Conservation (phyloP, 1,140 invertebrate species). For the Drosophila repleta region DNA sequence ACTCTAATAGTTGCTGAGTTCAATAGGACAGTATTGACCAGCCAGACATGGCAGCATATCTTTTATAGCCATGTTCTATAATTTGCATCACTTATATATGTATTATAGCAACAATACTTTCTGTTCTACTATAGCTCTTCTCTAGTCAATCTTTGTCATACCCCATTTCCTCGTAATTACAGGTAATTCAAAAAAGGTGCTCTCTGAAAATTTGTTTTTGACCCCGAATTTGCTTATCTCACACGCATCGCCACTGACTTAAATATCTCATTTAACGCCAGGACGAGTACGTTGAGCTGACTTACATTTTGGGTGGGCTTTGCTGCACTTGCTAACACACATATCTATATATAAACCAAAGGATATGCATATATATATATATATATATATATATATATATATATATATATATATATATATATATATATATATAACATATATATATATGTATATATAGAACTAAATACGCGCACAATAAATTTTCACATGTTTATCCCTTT, state of each 20-base stretch:
- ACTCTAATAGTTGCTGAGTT: too few relatives aligned
- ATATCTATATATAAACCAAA: slow-evolving; percentile 4
- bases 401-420: slow-evolving; percentile 20
- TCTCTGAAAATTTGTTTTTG: slow-evolving; percentile 31
- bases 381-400: neutral
- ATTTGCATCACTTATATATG: too few relatives aligned
- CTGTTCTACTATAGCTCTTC: too few relatives aligned
- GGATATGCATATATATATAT: slow-evolving; percentile 8
- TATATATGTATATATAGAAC: slow-evolving; percentile 46
- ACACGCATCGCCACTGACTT: slow-evolving; percentile 71
- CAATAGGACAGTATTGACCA: too few relatives aligned
- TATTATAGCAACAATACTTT: too few relatives aligned
- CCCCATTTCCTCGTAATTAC: neutral
- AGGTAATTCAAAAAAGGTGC: slow-evolving; percentile 49
- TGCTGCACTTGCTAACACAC: slow-evolving; percentile 50
- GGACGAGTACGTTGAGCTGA: slow-evolving; percentile 58
- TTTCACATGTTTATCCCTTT: slow-evolving; percentile 75
- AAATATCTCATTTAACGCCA: slow-evolving; percentile 81
- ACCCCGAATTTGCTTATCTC: slow-evolving; percentile 74
- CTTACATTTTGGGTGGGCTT: slow-evolving; percentile 23
- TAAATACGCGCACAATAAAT: slow-evolving; percentile 65
- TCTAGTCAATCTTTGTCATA: neutral
- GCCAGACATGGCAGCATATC: too few relatives aligned
- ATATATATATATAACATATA: too few relatives aligned
- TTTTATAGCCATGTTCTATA: too few relatives aligned